Base-by-base conservation (phyloP, 2,113 vertebrate species). In the Barbus barbus region DNA sequence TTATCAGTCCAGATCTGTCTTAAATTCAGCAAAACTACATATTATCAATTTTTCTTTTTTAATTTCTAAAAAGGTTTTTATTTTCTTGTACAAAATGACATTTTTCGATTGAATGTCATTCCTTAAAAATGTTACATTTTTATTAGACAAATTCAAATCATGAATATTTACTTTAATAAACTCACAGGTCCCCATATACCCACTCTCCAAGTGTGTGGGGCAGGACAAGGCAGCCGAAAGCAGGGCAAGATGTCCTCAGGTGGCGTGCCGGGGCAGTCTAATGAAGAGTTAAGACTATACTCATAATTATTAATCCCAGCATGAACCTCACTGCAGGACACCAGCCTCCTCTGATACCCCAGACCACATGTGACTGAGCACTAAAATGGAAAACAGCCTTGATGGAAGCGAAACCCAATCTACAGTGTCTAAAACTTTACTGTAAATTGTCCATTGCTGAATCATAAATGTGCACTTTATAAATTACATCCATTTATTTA, bases 261-360 rank as follows among this genome's bases (percentile, higher is more conserved):
- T 71, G 96, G 96, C 0, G 94, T 94, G 84, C 97, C 96, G 0
- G 96, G 97, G 83, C 97, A 99, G 94, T 94, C 95, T 88, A 95
- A 91, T 0, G 91, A 89, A 78, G 94, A 94, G 90, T 98, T 97
- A 94, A 97, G 96, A 60, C 96, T 94, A 0, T 99, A 99, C 89
- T 98, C 96, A 0, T 98, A 99, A 93, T 96, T 96, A 85, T 98
- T 96, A 89, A 96, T 97, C 61, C 95, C 96, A 0, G 95, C 94
- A 89, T 97, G 97, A 84, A 98, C 95, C 91, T 99, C 97, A 0
- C 97, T 98, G 92, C 97, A 99, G 84, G 96, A 98, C 87, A 98
- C 95, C 20, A 96, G 94, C 89, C 98, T 96, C 91, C 96, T 96
- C 89, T 92, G 95, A 93, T 98, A 98, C 75, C 97, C 96, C 89